These are phyloP conservation scores for Samia ricini DNA, from an alignment of 1,140 invertebrate genomes.

Conservation along the genomic window DNA sequence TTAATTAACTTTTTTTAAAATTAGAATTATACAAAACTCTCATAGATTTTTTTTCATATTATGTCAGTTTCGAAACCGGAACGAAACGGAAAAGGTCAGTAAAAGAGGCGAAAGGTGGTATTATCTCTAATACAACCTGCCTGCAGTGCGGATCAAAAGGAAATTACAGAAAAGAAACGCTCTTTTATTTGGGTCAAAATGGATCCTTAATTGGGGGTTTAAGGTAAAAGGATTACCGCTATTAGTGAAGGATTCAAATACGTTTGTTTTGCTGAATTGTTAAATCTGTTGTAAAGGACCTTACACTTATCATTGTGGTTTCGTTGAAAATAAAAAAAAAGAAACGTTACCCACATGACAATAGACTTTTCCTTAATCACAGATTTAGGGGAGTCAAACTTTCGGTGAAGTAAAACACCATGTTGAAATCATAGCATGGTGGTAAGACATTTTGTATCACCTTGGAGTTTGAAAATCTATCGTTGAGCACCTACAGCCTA, in stretches of 20 bases:
- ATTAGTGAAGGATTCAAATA: conserved; percentile 1
- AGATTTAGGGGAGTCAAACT: no score
- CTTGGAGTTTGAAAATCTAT: no score
- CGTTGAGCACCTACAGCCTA: no score
- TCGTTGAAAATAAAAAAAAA: no score
- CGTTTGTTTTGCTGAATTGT: not conserved
- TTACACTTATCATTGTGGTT: no score
- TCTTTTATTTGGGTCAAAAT: conserved; percentile 6
- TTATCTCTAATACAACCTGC: conserved; percentile 5
- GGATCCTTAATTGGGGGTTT: conserved; percentile 5
- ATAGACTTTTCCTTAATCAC: no score
- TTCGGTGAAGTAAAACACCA: no score
- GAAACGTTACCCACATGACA: no score
- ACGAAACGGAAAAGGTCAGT: conserved; percentile 4
- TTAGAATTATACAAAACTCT: not conserved
- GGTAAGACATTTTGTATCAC: no score
- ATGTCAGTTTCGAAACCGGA: not conserved
- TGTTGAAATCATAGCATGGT: no score
- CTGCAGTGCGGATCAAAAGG: conserved; percentile 9
- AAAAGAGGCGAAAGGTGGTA: conserved; percentile 2
- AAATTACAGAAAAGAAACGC: not conserved
- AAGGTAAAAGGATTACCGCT: not conserved
- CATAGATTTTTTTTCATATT: conserved; percentile 6
- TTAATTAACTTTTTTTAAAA: not conserved
- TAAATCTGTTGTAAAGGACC: not conserved